Evolutionary conservation across 2,797 vertebrate species (phyloP).

Genomic region (Amphiprion clarkii): DNA sequence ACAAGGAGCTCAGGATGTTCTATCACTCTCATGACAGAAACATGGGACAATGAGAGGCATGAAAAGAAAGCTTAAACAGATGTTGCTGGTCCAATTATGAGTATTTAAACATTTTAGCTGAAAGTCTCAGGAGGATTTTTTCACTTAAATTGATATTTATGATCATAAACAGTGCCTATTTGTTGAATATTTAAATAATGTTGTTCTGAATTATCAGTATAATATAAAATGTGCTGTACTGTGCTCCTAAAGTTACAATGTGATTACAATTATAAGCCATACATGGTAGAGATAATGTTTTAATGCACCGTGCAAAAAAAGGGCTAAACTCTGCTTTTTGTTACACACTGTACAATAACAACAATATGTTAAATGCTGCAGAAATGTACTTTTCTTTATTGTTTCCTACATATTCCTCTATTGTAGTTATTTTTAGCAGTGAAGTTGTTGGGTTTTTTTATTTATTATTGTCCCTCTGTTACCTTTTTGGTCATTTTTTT

Average conservation of each 20-base stretch:
- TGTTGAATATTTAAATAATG: conserved; percentile 15
- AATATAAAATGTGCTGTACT: not conserved
- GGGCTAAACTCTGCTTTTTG: not conserved
- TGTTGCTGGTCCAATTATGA: not conserved
- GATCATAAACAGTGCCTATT: not conserved
- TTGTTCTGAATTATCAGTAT: not conserved
- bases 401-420: not conserved
- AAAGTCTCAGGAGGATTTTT: conserved; percentile 20
- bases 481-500: too few species aligned
- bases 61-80: not conserved
- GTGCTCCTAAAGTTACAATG: not conserved
- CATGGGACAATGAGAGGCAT: not conserved
- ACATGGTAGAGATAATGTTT: too few species aligned
- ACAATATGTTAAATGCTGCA: not conserved
- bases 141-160: conserved; percentile 30
- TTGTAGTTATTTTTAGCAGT: not conserved
- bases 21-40: not conserved
- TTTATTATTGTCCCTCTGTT: too few species aligned
- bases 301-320: too few species aligned
- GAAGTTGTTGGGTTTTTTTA: too few species aligned
- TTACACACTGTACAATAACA: not conserved
- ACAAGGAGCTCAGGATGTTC: not conserved
- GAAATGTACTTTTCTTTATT: not conserved
- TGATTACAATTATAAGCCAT: too few species aligned
- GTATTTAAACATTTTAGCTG: not conserved